These are phyloP conservation scores for Drosophila ambigua DNA, from an alignment of 1,140 invertebrate species.

Conservation along the genomic window DNA sequence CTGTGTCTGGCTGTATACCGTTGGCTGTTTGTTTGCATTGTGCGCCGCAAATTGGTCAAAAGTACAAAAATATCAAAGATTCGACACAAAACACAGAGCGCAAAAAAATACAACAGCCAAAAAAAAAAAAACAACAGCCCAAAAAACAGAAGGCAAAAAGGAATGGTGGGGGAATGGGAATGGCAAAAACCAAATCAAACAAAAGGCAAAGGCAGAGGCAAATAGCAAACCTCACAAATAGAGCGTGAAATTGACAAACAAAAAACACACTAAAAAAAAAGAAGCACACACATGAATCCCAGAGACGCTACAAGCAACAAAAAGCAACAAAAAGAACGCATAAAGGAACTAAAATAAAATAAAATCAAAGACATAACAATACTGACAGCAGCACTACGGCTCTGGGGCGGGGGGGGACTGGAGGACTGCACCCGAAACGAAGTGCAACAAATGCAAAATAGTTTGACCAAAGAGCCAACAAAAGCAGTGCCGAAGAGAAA, in stretches of 20 bases:
- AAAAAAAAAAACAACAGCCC: slow-evolving; percentile 39
- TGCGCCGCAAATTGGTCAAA: slow-evolving; percentile 80
- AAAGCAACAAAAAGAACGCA: slow-evolving; percentile 32
- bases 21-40: slow-evolving; percentile 72
- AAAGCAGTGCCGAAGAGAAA: slow-evolving; percentile 7
- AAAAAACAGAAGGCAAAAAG: slow-evolving; percentile 24
- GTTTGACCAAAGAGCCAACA: slow-evolving; percentile 42
- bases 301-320: slow-evolving; percentile 13
- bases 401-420: too few relatives aligned
- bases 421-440: not conserved
- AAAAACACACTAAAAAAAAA: slow-evolving; percentile 34
- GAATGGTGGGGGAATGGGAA: slow-evolving; percentile 33
- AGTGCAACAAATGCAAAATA: slow-evolving; percentile 51
- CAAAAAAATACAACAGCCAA: slow-evolving; percentile 19
- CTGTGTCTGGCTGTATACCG: slow-evolving; percentile 26
- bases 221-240: slow-evolving; percentile 80
- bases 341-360: slow-evolving; percentile 57
- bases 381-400: slow-evolving; percentile 3
- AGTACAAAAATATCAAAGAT: slow-evolving; percentile 81
- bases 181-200: slow-evolving; percentile 48
- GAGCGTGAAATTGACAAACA: slow-evolving; percentile 80
- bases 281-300: slow-evolving; percentile 8
- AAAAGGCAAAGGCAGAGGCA: slow-evolving; percentile 70
- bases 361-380: slow-evolving; percentile 1
- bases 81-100: slow-evolving; percentile 45